Base-by-base conservation (phyloP, 2,888 invertebrate species). In the Agrotis segetum region DNA sequence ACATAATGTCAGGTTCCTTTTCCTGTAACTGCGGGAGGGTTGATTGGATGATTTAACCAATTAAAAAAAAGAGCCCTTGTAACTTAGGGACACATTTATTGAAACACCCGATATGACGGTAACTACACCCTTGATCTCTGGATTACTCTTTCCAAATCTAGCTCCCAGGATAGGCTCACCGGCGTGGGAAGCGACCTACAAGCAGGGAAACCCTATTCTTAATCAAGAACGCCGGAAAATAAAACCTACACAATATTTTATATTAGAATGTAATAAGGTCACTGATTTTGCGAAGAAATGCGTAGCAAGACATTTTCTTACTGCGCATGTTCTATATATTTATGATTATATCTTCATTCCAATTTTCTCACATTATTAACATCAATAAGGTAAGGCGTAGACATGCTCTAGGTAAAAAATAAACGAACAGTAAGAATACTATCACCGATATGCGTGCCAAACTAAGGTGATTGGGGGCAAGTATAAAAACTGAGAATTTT, bases 191-290 rank as follows among this genome's bases (percentile, higher is more conserved):
- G 19, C n/a, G 71, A 58, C 52, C 77, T 52, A 52, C 21, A 21
- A 46, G 46, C 17, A 59, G 40, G 21, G 16, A 24, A 69, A 21
- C n/a, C 13, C 52, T 71, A 71, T 71, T 71, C 52, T 59, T 49
- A 53, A 53, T 29, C 29, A 4, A 17, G 17, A 49, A n/a, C 58
- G 14, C 46, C 19, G 53, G 19, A 21, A 56, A 70, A 71, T 53
- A 74, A 58, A 78, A 71, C 63, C 72, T 63, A 50, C 72, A 60
- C 72, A 67, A 68, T 52, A 73, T 76, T 76, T 67, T 62, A 59
- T 79, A 58, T 66, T 50, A 53, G 62, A 47, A 19, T 47, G 19
- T 52, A 77, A 74, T 67, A 74, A 77, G 77, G 80, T 77, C 67
- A 80, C 46, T 56, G 53, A 80, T 60, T 79, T 67, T 63, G 40